phyloP scores from a whole-genome alignment of 2,888 invertebrate species.

The Meta bourneti region DNA sequence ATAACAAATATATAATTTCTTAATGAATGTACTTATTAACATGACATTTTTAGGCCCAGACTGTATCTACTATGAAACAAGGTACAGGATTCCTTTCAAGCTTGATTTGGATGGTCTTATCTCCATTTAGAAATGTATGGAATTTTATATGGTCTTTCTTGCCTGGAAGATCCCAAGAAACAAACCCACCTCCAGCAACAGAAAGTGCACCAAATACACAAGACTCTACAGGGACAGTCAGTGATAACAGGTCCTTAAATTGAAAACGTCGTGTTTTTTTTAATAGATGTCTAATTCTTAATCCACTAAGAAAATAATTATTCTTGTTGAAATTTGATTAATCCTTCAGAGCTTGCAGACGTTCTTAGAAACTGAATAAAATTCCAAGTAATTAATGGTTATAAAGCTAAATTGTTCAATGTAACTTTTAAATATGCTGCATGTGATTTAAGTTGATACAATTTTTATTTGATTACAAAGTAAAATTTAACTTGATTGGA shows the following conservation, averaged over 20 bases:
- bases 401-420: too few species aligned
- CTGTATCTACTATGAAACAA: constrained; percentile 24
- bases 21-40: too few species aligned
- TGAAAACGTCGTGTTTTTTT: neutral
- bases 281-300: neutral
- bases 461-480: too few species aligned
- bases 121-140: constrained; percentile 57
- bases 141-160: constrained; percentile 50
- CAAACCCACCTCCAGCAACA: neutral
- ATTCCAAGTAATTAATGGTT: too few species aligned
- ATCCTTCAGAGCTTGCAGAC: too few species aligned
- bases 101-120: constrained; percentile 66
- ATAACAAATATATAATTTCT: too few species aligned
- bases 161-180: constrained; percentile 12
- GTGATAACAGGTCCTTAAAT: constrained; percentile 2
- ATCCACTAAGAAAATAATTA: neutral
- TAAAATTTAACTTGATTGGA: too few species aligned
- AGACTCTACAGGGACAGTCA: neutral
- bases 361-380: too few species aligned
- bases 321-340: too few species aligned
- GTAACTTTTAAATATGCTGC: too few species aligned
- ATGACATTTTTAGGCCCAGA: constrained; percentile 33
- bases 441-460: too few species aligned
- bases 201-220: constrained; percentile 1
- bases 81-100: constrained; percentile 25